Evolutionary conservation across 2,113 vertebrate species (phyloP), one percentile per base, ranked within the genome.

Genomic region (Perca flavescens): DNA sequence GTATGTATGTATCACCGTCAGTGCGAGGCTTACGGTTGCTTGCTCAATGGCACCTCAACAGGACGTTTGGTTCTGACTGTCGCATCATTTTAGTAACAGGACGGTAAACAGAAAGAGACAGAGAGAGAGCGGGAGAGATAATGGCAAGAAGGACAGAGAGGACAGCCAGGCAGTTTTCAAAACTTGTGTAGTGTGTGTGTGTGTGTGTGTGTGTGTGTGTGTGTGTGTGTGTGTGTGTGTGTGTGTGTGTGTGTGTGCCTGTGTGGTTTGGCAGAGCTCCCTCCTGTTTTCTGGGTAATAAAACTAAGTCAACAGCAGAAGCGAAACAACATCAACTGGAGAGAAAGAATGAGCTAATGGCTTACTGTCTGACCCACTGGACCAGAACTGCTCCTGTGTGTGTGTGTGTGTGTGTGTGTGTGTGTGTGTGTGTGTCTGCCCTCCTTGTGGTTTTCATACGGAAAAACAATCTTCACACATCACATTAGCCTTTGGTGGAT

Each of bases 401-500:
- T 53, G 31, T 61, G 58, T 60, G 31, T 61, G 28, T 61, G 58
- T 40, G 60, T 62, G 28, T 61, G 60, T 36, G 60, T 62, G 16
- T 62, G 60, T 19, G 60, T 36, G 31, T 79, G 52, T 81, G 34
- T 82, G 47, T 28, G 69, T 83, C 49, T 72, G 71, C 80, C 43
- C 61, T 73, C 73, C 46, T 68, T 77, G 77, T 46, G 88, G 85
- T 77, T 90, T 92, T 84, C 3, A 14, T 85, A 75, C 12, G 88
- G 91, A 92, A 92, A 92, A 90, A 90, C 87, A 91, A 84, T 90
- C 87, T 89, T 73, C 88, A 85, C 89, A 86, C 89, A 89, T 86
- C 74, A 87, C 86, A 90, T 89, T 88, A 80, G 89, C 70, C 84
- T 83, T 88, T 12, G 81, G 83, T 88, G 89, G 83, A 79, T 87